These are phyloP conservation scores for Leptarthrus brevirostris DNA, from an alignment of 2,888 invertebrate species.

Conservation along the genomic window DNA sequence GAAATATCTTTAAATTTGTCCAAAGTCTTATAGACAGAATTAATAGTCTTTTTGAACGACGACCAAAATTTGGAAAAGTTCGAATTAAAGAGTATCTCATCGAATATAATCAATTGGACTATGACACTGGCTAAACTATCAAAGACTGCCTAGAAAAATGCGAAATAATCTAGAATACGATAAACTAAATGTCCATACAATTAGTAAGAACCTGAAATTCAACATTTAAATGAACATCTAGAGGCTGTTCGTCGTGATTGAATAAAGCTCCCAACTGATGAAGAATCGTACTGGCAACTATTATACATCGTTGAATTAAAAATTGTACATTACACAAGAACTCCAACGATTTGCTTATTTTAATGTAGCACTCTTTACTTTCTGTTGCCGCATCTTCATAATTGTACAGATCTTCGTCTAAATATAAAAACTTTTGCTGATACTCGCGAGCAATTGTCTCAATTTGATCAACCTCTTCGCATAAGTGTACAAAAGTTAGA, in stretches of 20 bases:
- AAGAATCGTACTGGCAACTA: constrained; percentile 78
- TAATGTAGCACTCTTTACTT: constrained; percentile 56
- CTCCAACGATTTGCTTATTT: constrained; percentile 71
- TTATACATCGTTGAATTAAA: constrained; percentile 77
- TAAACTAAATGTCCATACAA: no score
- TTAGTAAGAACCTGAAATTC: constrained; percentile 56
- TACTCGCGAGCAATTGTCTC: constrained; percentile 74
- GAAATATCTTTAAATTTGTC: constrained; percentile 71
- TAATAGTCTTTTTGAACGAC: constrained; percentile 79
- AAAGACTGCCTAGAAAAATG: constrained; percentile 60
- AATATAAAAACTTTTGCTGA: constrained; percentile 67
- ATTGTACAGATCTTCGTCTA: constrained; percentile 59
- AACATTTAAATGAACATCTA: constrained; percentile 61
- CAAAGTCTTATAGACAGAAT: constrained; percentile 75
- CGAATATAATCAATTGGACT: constrained; percentile 73
- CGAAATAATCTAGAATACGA: background rate
- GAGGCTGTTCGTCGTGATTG: constrained; percentile 66
- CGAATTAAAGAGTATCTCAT: constrained; percentile 61
- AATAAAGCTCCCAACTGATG: constrained; percentile 80
- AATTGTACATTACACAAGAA: constrained; percentile 74
- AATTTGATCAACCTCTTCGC: constrained; percentile 79
- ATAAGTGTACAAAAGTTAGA: constrained; percentile 81
- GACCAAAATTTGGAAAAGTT: constrained; percentile 75
- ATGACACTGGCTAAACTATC: constrained; percentile 76
- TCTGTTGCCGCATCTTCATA: constrained; percentile 56